A percentile compares a stretch with the other conserved stretches of the same genome.
phyloP scores from a whole-genome alignment of 2,113 vertebrate species.

The Crotalus helleri region DNA sequence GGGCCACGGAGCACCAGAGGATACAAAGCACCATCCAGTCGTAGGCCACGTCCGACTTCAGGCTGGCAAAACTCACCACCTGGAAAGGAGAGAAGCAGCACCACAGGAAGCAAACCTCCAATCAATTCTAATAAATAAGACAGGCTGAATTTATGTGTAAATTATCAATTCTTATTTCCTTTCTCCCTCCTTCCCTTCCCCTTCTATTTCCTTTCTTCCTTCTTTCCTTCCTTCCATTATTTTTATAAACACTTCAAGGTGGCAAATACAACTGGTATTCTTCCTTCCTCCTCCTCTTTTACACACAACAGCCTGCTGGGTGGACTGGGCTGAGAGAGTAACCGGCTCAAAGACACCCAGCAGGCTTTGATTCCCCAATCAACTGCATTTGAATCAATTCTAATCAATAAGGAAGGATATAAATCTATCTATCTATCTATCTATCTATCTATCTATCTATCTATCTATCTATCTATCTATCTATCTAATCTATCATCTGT shows the following conservation, averaged over 20 bases:
- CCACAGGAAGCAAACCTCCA: too few relatives aligned
- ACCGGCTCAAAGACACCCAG: background rate
- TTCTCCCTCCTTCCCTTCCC: background rate
- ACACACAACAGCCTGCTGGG: background rate
- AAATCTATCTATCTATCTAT: background rate
- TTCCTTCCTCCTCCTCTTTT: background rate
- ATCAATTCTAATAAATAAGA: background rate
- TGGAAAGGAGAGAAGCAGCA: constrained; percentile 24
- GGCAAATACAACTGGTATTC: background rate
- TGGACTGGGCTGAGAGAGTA: background rate
- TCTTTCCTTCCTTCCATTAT: background rate
- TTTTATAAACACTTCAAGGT: background rate
- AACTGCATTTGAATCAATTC: background rate
- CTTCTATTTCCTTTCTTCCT: background rate
- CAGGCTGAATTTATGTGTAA: too few relatives aligned
- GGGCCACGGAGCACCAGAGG: constrained; percentile 89
- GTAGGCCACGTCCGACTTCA: constrained; percentile 80
- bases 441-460: too few relatives aligned
- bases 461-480: too few relatives aligned
- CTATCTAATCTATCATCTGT: too few relatives aligned
- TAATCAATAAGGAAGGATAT: background rate
- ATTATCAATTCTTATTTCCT: background rate
- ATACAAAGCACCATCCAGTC: constrained; percentile 90
- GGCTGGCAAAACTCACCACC: constrained; percentile 91
- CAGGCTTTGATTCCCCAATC: background rate